phyloP scores from a whole-genome alignment of 2,113 vertebrate species.

The Hippocampus barbouri region DNA sequence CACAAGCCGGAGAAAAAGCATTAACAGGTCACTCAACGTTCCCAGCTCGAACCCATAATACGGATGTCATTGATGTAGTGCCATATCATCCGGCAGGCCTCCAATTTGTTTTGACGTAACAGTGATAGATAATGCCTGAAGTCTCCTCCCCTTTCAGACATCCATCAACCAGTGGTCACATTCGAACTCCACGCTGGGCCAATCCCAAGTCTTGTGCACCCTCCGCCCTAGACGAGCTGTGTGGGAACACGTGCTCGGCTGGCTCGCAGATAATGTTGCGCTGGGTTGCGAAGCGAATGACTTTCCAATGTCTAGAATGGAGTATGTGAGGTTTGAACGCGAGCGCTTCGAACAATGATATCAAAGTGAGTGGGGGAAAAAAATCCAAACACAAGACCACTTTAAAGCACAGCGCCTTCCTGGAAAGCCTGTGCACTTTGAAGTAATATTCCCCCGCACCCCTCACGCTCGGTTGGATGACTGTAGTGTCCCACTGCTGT shows the following conservation, averaged over 20 bases:
- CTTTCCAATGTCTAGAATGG: neutral
- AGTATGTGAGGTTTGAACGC: conserved; percentile 1
- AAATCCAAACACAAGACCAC: conserved; percentile 1
- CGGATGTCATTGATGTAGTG: neutral
- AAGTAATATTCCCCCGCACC: conserved; percentile 5
- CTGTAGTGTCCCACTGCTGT: conserved; percentile 35
- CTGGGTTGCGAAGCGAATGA: neutral
- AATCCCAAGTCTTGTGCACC: conserved; percentile 28
- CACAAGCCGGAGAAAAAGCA: neutral
- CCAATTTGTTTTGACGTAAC: conserved; percentile 5
- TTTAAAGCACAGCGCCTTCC: conserved; percentile 43
- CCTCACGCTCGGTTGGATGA: conserved; percentile 18
- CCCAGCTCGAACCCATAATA: neutral
- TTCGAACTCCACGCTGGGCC: conserved; percentile 36
- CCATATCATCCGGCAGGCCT: conserved; percentile 7
- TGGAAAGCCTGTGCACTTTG: conserved; percentile 36
- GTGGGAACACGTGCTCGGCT: conserved; percentile 21
- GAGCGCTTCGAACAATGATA: neutral
- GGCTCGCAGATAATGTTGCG: conserved; percentile 27
- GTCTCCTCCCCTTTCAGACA: conserved; percentile 16
- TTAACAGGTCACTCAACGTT: neutral
- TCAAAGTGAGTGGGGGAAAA: neutral
- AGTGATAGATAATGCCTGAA: conserved; percentile 23
- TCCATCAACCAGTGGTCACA: conserved; percentile 24
- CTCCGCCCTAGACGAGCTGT: conserved; percentile 20